Evolutionary conservation across 2,113 vertebrate species (phyloP), one percentile per base, ranked within the genome.

Genomic region (Psephotus haematonotus): DNA sequence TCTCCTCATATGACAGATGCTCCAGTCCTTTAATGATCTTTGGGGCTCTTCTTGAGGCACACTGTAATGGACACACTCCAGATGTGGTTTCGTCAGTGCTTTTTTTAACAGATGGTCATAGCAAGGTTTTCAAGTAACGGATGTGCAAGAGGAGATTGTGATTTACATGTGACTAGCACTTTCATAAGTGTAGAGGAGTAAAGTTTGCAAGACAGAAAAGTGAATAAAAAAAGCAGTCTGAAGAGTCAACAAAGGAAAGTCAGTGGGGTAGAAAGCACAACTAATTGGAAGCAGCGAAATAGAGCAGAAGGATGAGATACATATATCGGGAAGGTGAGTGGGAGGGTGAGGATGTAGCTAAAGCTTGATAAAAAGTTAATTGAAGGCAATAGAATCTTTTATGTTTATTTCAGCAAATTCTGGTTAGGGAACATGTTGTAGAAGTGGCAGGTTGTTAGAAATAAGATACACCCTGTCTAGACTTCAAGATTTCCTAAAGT

Each of bases 301-400:
- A 91, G 63, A 95, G 82, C 90, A 95, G 94, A 92, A 95, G 75
- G 60, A 78, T 90, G 60, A 67, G 49, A 67, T 63, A 72, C n/a
- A 39, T 88, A 83, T 78, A 88, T 77, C 50, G 71, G 88, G 85
- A 94, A 90, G 92, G 75, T 86, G 92, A 94, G 92, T 94, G 37
- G 94, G 92, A 94, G 88, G 79, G 92, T 92, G 79, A 92, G 55
- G 64, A 90, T 90, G 87, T 76, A 91, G 75, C 87, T 93, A 70
- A 85, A 82, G 70, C 82, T 72, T 87, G 78, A 92, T 88, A 69
- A 80, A 90, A 95, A 76, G 63, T 87, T 92, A 85, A 94, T 67
- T 96, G 90, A 96, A 95, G 46, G 87, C 70, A 94, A 39, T 49
- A 27, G 63, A 90, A 81, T 81, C 75, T 94, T 95, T 92, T 81